Conservation (phyloP, 2,888 invertebrate species). For the Tetranychus piercei region DNA sequence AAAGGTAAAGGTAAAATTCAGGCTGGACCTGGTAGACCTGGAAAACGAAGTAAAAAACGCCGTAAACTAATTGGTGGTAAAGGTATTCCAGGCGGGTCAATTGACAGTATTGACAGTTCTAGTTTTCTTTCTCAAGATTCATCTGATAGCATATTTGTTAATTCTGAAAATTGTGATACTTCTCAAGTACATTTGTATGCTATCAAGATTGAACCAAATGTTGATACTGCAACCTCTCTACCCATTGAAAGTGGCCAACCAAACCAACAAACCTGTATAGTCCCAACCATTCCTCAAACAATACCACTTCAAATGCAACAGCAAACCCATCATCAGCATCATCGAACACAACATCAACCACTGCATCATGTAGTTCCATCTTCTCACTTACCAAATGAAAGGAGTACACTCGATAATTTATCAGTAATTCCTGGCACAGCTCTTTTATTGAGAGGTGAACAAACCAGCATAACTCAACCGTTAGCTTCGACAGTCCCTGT, state of each 20-base stretch:
- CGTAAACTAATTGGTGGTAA: not conserved
- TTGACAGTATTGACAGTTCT: constrained; percentile 9
- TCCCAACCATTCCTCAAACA: not conserved
- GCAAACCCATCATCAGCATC: not conserved
- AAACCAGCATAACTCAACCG: not conserved
- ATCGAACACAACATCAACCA: not conserved
- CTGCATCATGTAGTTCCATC: not conserved
- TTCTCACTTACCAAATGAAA: constrained; percentile 3
- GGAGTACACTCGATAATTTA: not conserved
- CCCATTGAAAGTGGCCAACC: not conserved
- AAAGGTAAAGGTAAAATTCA: not conserved
- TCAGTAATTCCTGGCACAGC: not conserved
- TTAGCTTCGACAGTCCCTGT: not conserved
- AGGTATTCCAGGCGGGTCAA: not conserved
- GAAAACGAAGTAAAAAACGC: constrained; percentile 5
- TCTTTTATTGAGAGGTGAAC: not conserved
- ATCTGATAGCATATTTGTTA: constrained; percentile 2
- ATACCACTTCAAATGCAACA: not conserved
- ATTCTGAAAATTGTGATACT: constrained; percentile 7
- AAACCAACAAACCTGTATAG: not conserved
- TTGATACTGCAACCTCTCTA: not conserved
- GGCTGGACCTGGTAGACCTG: constrained; percentile 5
- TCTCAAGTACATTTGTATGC: constrained; percentile 7
- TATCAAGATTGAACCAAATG: constrained; percentile 2
- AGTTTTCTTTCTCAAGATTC: constrained; percentile 13